A percentile compares a stretch with the other conserved stretches of the same genome.
Conservation (phyloP, 1,140 invertebrate species). For the Coenobita brevimanus region DNA sequence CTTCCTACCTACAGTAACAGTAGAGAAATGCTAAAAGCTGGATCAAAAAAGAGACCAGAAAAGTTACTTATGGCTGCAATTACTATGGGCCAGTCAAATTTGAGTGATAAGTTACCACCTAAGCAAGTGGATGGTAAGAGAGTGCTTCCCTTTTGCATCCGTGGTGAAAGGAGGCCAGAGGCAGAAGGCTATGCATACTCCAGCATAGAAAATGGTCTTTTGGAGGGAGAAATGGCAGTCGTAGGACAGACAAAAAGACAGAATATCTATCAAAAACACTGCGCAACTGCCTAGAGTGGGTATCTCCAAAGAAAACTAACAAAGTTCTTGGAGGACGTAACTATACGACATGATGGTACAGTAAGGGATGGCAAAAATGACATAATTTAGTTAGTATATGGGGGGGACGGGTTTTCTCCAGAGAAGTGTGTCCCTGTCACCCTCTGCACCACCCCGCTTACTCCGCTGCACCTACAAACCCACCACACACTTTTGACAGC, state of each 20-base stretch:
- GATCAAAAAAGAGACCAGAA: conserved; percentile 14
- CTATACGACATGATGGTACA: conserved; percentile 26
- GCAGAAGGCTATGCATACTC: background rate
- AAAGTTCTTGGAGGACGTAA: conserved; percentile 16
- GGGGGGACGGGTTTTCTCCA: conserved; percentile 22
- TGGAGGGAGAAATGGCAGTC: background rate
- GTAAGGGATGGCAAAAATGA: conserved; percentile 20
- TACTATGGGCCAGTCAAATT: background rate
- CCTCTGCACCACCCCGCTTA: background rate
- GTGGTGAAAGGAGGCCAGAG: background rate
- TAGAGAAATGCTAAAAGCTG: conserved; percentile 20
- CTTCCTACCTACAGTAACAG: background rate
- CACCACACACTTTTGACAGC: background rate
- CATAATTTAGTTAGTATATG: conserved; percentile 20
- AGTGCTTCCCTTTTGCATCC: background rate
- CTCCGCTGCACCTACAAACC: background rate
- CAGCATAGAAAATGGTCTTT: background rate
- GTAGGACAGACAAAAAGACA: background rate
- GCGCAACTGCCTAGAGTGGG: conserved; percentile 15
- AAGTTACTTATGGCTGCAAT: background rate
- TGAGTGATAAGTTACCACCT: background rate
- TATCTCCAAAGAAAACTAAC: conserved; percentile 21
- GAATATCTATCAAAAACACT: background rate
- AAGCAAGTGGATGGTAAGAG: background rate
- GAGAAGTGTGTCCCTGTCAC: background rate